A percentile compares a stretch with the other conserved stretches of the same genome.
Evolutionary conservation across 1,140 invertebrate genomes (phyloP).

Genomic region (Ylistrum balloti): DNA sequence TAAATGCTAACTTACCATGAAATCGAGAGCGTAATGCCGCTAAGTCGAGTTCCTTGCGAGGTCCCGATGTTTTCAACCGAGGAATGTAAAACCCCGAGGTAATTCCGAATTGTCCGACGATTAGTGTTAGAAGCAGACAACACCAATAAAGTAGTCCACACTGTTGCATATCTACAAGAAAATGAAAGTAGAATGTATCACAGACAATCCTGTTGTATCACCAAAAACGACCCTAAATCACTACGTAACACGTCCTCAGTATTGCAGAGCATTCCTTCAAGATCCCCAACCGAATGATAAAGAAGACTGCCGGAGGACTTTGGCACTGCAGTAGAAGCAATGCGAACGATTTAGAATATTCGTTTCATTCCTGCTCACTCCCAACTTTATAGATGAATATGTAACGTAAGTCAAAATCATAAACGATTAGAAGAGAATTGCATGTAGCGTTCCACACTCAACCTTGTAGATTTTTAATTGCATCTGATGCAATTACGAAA

Average conservation of each 20-base stretch:
- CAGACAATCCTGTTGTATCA: background rate
- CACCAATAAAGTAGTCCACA: constrained; percentile 33
- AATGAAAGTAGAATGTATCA: constrained; percentile 18
- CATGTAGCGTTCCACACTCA: background rate
- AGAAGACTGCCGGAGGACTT: background rate
- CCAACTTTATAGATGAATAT: background rate
- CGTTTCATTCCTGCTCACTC: constrained; percentile 29
- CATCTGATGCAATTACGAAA: background rate
- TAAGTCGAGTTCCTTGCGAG: constrained; percentile 22
- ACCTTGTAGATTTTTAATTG: background rate
- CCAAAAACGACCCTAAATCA: background rate
- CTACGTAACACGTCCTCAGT: background rate
- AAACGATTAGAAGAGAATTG: background rate
- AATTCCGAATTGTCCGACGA: constrained; percentile 37
- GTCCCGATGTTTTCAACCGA: constrained; percentile 31
- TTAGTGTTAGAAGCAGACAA: constrained; percentile 39
- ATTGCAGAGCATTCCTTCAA: background rate
- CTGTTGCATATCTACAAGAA: constrained; percentile 34
- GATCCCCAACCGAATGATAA: background rate
- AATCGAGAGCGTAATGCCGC: constrained; percentile 4
- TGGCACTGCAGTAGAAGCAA: constrained; percentile 31
- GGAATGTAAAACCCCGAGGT: constrained; percentile 37
- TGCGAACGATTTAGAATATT: constrained; percentile 20
- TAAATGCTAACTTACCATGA: background rate
- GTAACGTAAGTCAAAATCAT: constrained; percentile 13